A percentile compares a stretch with the other conserved stretches of the same genome.
phyloP scores from a whole-genome alignment of 2,797 vertebrate genomes.

The Amazona finschi region DNA sequence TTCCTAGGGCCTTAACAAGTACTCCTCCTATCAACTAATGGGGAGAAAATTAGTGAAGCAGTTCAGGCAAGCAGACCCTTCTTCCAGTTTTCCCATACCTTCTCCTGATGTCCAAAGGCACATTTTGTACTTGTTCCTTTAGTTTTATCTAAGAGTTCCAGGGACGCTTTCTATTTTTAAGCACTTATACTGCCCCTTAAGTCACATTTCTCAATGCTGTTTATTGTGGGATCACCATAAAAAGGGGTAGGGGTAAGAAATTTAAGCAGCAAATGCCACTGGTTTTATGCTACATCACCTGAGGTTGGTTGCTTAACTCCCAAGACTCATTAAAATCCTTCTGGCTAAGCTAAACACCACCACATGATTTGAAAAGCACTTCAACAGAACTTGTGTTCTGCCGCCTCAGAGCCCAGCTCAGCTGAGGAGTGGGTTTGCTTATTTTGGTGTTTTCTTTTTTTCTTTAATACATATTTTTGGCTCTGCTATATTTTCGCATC shows the following conservation, averaged over 20 bases:
- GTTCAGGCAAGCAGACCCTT: not conserved
- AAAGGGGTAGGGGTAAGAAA: not conserved
- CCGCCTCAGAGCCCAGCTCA: not conserved
- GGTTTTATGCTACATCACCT: not conserved
- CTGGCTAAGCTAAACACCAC: not conserved
- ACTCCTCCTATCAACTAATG: conserved; percentile 2
- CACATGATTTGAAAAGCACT: not conserved
- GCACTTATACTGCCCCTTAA: not conserved
- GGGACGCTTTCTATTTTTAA: conserved; percentile 1
- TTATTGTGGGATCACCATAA: not conserved
- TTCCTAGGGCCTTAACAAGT: not conserved
- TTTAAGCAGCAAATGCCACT: not conserved
- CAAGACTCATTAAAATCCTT: not conserved
- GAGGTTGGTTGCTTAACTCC: not conserved
- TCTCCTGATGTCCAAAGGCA: not conserved
- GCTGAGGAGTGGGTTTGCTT: not conserved
- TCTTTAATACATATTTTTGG: not conserved
- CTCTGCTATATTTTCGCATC: not conserved
- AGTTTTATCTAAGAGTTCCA: not conserved
- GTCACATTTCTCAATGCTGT: not conserved
- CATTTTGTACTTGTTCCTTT: not conserved
- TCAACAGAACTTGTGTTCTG: not conserved
- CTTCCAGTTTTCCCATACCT: not conserved
- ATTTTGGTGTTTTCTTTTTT: not conserved
- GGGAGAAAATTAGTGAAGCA: not conserved